A percentile compares a stretch with the other conserved stretches of the same genome.
These are phyloP conservation scores for Tromatobia lineatoria DNA, from an alignment of 2,888 invertebrate genomes.

Conservation along the genomic window DNA sequence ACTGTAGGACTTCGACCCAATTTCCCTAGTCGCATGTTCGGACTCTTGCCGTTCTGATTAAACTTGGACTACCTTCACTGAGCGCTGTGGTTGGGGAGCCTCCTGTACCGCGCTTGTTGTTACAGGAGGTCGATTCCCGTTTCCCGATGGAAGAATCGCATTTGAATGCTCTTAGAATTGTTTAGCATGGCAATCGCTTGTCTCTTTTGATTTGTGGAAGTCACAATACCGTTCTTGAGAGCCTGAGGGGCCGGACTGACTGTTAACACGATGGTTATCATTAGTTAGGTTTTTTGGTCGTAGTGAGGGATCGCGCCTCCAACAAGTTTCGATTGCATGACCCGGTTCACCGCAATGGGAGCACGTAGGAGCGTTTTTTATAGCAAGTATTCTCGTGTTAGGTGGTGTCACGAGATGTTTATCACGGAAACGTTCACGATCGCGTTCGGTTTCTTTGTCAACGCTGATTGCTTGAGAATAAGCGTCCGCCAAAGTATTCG, in stretches of 20 bases:
- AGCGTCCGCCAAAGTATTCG: too few relatives aligned
- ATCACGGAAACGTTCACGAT: constrained; percentile 25
- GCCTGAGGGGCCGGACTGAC: constrained; percentile 27
- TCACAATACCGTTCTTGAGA: too few relatives aligned
- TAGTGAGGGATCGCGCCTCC: background rate
- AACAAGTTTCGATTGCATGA: constrained; percentile 15
- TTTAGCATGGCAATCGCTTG: constrained; percentile 27
- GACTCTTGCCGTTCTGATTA: constrained; percentile 21
- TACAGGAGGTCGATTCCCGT: constrained; percentile 4
- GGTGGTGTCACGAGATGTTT: background rate
- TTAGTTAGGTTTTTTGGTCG: background rate
- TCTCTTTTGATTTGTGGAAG: too few relatives aligned
- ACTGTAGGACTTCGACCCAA: constrained; percentile 21
- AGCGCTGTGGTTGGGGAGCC: constrained; percentile 14
- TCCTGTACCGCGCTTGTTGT: constrained; percentile 12
- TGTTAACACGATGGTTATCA: too few relatives aligned
- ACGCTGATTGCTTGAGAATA: too few relatives aligned
- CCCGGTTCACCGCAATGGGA: constrained; percentile 19
- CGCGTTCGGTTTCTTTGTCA: constrained; percentile 52
- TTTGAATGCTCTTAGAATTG: background rate
- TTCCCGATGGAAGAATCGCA: constrained; percentile 7
- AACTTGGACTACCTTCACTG: constrained; percentile 15
- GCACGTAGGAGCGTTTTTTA: constrained; percentile 20
- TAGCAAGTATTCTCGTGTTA: constrained; percentile 17
- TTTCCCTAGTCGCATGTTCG: constrained; percentile 14